Evolutionary conservation across 2,113 vertebrate genomes (phyloP), one percentile per base, ranked within the genome.

Genomic region (Aramus guarauna): DNA sequence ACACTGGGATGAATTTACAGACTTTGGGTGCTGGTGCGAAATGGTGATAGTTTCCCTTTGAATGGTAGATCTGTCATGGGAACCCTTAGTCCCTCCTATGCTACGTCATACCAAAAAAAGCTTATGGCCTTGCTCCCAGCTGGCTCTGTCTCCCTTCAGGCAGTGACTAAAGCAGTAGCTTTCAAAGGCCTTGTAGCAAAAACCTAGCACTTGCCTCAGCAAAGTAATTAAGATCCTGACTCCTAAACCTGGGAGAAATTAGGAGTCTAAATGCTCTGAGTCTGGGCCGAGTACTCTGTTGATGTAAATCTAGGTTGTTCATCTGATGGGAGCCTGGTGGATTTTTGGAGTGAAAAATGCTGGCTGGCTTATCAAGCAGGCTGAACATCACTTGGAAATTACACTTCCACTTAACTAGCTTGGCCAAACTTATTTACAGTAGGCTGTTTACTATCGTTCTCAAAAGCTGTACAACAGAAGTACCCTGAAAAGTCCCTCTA

Each of bases 11-110:
- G 17, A 71, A 63, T 78, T 75, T 73, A 34, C 26, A 48, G 26
- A 9, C n/a, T 59, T 68, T 0, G 2, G 6, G 8, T 58, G 48
- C 36, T 1, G 2, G 8, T 59, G 34, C 1, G 2, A 69, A 59
- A 47, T 55, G 37, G 19, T 80, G 62, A 39, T 24, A 34, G 17
- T 30, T 82, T 58, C 24, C 18, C 12, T 47, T 47, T 39, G n/a
- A 37, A 21, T 48, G 29, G 47, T 32, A 39, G 62, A 30, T 47
- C 53, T 0, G 3, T 52, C 37, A 13, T 10, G 22, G 62, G 32
- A 85, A 45, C 18, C 41, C 41, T 78, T 55, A 37, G 60, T 78
- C 24, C 34, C 34, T 74, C 4, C 29, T 84, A 5, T 30, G 52
- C 43, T 69, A 11, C 0, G 2, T 58, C 48, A 10, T 17, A 30